These are phyloP conservation scores for Sigmodon hispidus DNA, from an alignment of 2,113 vertebrate species.

Conservation along the genomic window DNA sequence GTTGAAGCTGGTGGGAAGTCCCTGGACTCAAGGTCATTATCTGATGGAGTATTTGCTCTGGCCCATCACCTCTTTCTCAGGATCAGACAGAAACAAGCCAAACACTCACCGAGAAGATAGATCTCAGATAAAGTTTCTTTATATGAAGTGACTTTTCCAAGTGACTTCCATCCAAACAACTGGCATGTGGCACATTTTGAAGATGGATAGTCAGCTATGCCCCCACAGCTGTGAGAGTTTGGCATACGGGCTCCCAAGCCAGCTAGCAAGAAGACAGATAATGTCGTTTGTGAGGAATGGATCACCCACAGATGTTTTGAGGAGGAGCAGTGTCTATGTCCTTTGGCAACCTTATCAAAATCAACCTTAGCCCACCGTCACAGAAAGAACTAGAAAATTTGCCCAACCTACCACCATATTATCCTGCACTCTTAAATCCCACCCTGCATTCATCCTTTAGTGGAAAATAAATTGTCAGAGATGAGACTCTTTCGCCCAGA, in stretches of 20 bases:
- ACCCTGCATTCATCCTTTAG: slow-evolving; percentile 29
- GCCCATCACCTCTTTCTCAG: neutral
- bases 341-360: slow-evolving; percentile 68
- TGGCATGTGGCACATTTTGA: slow-evolving; percentile 69
- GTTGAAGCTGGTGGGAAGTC: neutral
- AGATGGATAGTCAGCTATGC: slow-evolving; percentile 66
- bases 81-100: neutral
- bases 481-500: slow-evolving; percentile 8
- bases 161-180: slow-evolving; percentile 67
- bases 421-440: neutral
- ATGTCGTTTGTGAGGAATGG: slow-evolving; percentile 53
- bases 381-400: slow-evolving; percentile 39
- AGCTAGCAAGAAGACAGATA: slow-evolving; percentile 68
- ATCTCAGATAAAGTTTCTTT: slow-evolving; percentile 55
- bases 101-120: neutral
- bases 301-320: slow-evolving; percentile 76
- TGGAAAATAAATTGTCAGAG: slow-evolving; percentile 60
- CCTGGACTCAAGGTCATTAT: slow-evolving; percentile 20
- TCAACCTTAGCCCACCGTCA: neutral
- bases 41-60: neutral
- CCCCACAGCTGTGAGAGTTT: slow-evolving; percentile 74
- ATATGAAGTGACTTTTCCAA: slow-evolving; percentile 68
- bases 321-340: slow-evolving; percentile 41
- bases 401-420: neutral
- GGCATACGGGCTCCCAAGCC: slow-evolving; percentile 59